Evolutionary conservation across 2,797 vertebrate genomes (phyloP).

Genomic region (Peromyscus eremicus): DNA sequence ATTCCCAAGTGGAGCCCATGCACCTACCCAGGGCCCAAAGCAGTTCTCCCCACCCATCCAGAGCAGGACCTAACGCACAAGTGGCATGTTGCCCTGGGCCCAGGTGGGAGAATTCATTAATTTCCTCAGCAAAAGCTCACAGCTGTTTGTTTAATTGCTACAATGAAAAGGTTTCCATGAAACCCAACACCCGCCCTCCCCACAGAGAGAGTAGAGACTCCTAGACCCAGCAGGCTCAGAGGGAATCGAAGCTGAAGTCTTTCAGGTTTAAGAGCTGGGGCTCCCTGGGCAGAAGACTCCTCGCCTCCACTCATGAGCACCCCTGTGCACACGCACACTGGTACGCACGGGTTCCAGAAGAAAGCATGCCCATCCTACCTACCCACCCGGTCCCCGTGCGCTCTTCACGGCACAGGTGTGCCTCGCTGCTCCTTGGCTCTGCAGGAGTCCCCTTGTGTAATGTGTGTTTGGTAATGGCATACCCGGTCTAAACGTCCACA

Average conservation of each 20-base stretch:
- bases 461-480: too few species aligned
- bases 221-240: neutral
- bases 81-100: neutral
- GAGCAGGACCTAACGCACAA: neutral
- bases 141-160: constrained; percentile 83
- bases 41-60: neutral
- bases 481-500: neutral
- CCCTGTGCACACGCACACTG: neutral
- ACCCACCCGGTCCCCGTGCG: neutral
- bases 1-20: neutral
- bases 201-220: neutral
- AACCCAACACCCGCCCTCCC: constrained; percentile 76
- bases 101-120: constrained; percentile 75
- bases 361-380: neutral
- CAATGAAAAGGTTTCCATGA: constrained; percentile 86
- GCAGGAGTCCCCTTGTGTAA: neutral
- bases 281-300: neutral
- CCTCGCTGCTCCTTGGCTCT: constrained; percentile 10
- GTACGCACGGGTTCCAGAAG: neutral
- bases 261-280: neutral
- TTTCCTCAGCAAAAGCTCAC: constrained; percentile 61
- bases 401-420: neutral
- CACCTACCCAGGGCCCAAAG: neutral
- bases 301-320: neutral
- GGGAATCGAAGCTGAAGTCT: neutral